Percentiles rank a stretch among this genome's conserved stretches.
These are phyloP conservation scores for Phoeniculus purpureus DNA, from an alignment of 2,797 vertebrate species.

Conservation along the genomic window DNA sequence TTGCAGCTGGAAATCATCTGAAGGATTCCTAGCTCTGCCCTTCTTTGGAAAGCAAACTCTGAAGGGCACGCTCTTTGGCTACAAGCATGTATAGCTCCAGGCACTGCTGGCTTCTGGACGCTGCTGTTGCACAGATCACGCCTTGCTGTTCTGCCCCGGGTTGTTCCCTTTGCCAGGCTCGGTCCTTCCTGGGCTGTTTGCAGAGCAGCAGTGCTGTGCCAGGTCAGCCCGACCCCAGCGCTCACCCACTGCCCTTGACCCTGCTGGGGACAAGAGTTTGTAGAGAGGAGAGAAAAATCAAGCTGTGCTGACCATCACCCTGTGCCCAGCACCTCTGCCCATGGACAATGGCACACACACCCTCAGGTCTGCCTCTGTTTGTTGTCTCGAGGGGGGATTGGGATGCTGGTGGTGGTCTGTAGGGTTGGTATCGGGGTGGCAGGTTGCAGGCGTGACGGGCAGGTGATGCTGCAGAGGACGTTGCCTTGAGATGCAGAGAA, in stretches of 20 bases:
- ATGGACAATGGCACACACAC: accelerated
- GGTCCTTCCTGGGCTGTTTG: neutral
- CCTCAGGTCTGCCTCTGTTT: neutral
- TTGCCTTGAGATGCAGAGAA: neutral
- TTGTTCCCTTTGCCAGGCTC: neutral
- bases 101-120: neutral
- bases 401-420: neutral
- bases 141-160: neutral
- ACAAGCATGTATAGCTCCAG: accelerated
- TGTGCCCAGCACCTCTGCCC: accelerated
- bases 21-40: slow-evolving; percentile 17
- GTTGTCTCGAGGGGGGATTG: neutral
- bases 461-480: neutral
- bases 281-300: accelerated
- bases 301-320: accelerated
- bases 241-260: neutral
- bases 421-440: neutral
- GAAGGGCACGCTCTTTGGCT: neutral
- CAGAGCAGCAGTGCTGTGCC: neutral
- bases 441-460: accelerated
- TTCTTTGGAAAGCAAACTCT: slow-evolving; percentile 57
- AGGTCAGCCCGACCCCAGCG: accelerated
- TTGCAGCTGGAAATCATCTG: slow-evolving; percentile 43
- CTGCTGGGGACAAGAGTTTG: neutral
- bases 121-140: neutral